Conservation (phyloP, 2,797 vertebrate species). For the Gymnodraco acuticeps region DNA sequence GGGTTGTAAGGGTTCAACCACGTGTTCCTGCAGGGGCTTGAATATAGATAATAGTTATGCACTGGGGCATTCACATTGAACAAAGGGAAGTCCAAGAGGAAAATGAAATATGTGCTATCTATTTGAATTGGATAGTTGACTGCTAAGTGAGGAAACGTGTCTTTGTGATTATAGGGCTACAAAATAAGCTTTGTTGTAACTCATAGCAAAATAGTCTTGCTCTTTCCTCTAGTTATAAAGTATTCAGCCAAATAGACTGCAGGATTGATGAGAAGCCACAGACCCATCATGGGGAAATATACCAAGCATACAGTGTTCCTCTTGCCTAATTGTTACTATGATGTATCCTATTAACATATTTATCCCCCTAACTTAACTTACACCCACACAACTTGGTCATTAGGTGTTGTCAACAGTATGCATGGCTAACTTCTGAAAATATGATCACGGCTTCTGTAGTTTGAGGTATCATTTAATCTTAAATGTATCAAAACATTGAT, state of each 20-base stretch:
- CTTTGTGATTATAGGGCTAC: neutral
- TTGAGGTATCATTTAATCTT: neutral
- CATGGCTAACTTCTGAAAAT: constrained; percentile 5
- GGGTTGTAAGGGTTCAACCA: constrained; percentile 84
- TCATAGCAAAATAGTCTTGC: neutral
- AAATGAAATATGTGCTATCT: constrained; percentile 9
- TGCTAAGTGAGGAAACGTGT: neutral
- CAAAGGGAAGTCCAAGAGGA: constrained; percentile 45
- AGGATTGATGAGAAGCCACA: constrained; percentile 17
- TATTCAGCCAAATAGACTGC: neutral
- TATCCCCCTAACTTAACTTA: neutral
- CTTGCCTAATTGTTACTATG: constrained; percentile 13
- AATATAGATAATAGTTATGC: constrained; percentile 77
- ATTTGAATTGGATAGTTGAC: constrained; percentile 10
- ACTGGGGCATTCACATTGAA: constrained; percentile 64
- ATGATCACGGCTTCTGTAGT: neutral
- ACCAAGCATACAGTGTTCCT: neutral
- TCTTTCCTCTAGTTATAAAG: constrained; percentile 1
- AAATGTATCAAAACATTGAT: neutral
- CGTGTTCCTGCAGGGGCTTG: constrained; percentile 82
- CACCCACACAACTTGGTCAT: neutral
- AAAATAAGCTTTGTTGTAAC: neutral
- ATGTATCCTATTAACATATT: constrained; percentile 2
- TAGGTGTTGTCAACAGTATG: neutral
- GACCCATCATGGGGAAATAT: constrained; percentile 3